phyloP scores from a whole-genome alignment of 2,797 vertebrate species.

The Peromyscus attwateri region DNA sequence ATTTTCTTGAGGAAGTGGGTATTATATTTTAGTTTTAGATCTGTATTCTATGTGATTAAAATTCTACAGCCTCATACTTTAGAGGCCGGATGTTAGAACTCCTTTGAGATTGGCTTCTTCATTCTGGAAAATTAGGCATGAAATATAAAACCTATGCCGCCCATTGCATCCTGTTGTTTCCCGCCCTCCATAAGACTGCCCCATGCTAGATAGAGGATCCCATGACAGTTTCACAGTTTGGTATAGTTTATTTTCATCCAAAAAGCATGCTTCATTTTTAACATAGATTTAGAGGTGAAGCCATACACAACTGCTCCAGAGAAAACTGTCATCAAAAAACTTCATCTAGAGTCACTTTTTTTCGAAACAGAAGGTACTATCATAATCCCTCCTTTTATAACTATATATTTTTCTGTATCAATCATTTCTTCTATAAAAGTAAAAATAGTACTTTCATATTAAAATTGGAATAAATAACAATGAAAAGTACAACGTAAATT shows the following conservation, averaged over 20 bases:
- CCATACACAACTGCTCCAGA: neutral
- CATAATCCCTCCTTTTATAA: neutral
- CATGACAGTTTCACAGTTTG: neutral
- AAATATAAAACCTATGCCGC: neutral
- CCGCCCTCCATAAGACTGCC: neutral
- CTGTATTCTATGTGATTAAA: neutral
- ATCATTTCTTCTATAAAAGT: neutral
- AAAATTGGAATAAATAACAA: neutral
- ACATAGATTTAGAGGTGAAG: neutral
- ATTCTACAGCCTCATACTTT: fast-evolving
- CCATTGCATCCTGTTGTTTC: neutral
- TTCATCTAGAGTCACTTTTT: neutral
- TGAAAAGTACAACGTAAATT: neutral
- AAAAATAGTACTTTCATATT: neutral
- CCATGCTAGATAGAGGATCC: neutral
- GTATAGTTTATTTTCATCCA: neutral
- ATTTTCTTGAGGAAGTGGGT: neutral
- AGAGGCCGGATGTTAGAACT: neutral
- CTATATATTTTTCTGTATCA: neutral
- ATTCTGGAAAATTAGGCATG: neutral
- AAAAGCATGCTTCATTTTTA: neutral
- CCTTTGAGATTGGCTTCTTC: no score
- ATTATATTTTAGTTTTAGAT: neutral
- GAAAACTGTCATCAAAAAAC: neutral
- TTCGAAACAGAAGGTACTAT: neutral